Percentiles rank a stretch among this genome's conserved stretches.
Conservation (phyloP, 2,113 vertebrate species). For the Mus pahari region DNA sequence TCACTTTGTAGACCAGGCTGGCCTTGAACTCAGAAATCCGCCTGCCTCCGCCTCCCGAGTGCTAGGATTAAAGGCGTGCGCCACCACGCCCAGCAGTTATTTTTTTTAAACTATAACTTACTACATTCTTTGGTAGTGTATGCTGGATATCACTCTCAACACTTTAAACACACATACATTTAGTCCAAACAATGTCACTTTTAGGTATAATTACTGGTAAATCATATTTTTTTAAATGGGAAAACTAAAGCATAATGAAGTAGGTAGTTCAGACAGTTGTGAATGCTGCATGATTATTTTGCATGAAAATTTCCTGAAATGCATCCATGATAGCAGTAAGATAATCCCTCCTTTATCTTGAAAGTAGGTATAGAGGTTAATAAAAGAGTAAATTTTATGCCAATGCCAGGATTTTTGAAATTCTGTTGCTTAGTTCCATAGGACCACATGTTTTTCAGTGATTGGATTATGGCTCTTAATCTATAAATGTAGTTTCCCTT, state of each 20-base stretch:
- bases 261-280: constrained; percentile 11
- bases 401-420: constrained; percentile 35
- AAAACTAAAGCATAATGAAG: constrained; percentile 7
- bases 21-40: no score
- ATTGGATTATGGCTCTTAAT: constrained; percentile 18
- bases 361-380: constrained; percentile 31
- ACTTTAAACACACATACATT: background rate
- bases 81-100: background rate
- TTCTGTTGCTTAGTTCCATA: constrained; percentile 36
- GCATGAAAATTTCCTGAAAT: constrained; percentile 20
- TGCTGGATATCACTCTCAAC: background rate
- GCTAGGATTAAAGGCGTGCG: no score
- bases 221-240: constrained; percentile 19
- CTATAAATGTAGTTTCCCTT: background rate
- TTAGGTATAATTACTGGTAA: background rate
- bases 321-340: background rate
- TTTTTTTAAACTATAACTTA: constrained; percentile 20
- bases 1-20: no score
- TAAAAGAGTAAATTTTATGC: background rate
- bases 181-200: background rate
- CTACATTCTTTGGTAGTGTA: background rate
- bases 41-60: no score
- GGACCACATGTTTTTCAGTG: constrained; percentile 35
- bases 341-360: background rate
- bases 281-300: background rate